Evolutionary conservation across 2,113 vertebrate genomes (phyloP), one percentile per base, ranked within the genome.

Genomic region (Lophius piscatorius): DNA sequence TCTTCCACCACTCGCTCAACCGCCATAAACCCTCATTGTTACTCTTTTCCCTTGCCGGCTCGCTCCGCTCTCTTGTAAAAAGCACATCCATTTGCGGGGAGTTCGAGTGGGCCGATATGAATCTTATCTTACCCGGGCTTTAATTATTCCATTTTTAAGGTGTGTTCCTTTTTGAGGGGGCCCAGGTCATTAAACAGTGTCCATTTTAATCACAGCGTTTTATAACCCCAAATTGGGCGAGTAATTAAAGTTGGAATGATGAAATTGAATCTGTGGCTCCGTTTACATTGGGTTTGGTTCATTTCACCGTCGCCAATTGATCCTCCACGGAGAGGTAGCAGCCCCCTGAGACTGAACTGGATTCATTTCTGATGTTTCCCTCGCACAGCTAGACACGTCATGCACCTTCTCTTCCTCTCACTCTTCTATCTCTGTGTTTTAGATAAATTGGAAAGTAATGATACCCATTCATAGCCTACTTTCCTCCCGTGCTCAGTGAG

Each of bases 81-180:
- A 79, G 57, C 73, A 70, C 79, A 78, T 75, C 73, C 85, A 82
- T 87, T 82, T 84, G 64, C 69, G 35, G 65, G 23, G 33, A 70
- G 63, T 66, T 29, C 70, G 71, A 74, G 55, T 48, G 55, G 55
- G 64, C 76, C 48, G 85, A 86, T 86, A 89, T 82, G 83, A 89
- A 90, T 90, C 90, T 91, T 87, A 91, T 91, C 90, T 85, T 57
- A 3, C 60, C 0, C 40, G 66, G 9, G 59, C 81, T 89, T 89
- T 92, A 90, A 92, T 92, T 91, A 90, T 91, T 90, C 76, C 81
- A 80, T 89, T 87, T 88, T 86, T 59, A 86, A 89, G 80, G 83
- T 83, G 74, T 33, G 77, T 83, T 88, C 73, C 60, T 67, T 72
- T 74, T 63, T 34, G 44, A 28, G 47, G 54, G 65, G 69, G 67